phyloP scores from a whole-genome alignment of 2,797 vertebrate species.

The Phataginus tricuspis region DNA sequence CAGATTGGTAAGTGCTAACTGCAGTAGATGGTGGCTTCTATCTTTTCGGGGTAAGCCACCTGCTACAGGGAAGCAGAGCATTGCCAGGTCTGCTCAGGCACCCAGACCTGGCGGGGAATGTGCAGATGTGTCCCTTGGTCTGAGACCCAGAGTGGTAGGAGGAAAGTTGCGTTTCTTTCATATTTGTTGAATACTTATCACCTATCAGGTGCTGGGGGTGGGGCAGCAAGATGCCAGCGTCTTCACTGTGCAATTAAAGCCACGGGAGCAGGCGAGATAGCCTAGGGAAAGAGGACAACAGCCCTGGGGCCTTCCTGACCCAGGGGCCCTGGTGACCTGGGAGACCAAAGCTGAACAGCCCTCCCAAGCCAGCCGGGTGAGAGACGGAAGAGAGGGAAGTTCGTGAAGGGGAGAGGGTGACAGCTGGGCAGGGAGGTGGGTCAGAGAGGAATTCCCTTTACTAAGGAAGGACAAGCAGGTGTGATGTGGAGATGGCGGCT shows the following conservation, averaged over 20 bases:
- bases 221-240: neutral
- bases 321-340: neutral
- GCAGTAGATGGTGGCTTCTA: neutral
- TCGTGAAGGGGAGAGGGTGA: neutral
- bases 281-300: neutral
- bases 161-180: neutral
- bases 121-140: rapidly evolving
- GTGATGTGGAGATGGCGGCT: neutral
- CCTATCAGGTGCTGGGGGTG: neutral
- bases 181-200: neutral
- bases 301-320: no score
- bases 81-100: rapidly evolving
- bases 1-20: neutral
- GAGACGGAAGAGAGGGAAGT: neutral
- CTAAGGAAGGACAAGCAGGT: neutral
- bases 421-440: rapidly evolving
- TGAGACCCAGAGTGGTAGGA: neutral
- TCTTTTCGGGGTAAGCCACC: neutral
- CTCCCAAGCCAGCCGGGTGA: neutral
- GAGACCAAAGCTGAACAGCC: neutral
- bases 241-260: neutral
- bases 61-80: neutral
- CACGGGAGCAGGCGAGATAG: no score
- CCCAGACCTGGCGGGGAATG: neutral
- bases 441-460: rapidly evolving